These are phyloP conservation scores for Solea solea DNA, from an alignment of 2,113 vertebrate genomes.

Conservation along the genomic window DNA sequence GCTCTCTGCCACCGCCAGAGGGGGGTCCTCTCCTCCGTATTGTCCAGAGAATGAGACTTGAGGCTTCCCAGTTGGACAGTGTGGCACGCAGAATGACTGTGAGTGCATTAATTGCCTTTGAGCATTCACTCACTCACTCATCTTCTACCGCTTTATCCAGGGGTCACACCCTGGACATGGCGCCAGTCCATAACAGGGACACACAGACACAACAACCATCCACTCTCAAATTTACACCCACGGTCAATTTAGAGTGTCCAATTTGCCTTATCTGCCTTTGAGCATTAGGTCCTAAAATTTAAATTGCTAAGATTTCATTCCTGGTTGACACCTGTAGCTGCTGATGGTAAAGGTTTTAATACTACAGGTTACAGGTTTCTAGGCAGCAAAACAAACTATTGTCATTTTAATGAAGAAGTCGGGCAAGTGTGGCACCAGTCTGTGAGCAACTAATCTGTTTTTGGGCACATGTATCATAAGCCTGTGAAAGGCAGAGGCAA, in stretches of 20 bases:
- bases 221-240: too few relatives aligned
- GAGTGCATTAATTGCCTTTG: conserved; percentile 44
- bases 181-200: too few relatives aligned
- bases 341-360: neutral
- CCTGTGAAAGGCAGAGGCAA: too few relatives aligned
- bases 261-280: too few relatives aligned
- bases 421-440: too few relatives aligned
- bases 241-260: too few relatives aligned
- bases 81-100: conserved; percentile 97
- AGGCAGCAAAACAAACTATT: neutral
- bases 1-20: conserved; percentile 92
- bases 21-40: conserved; percentile 93
- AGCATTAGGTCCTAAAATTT: neutral
- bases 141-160: neutral
- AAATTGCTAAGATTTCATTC: neutral
- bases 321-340: too few relatives aligned
- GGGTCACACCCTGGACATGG: too few relatives aligned
- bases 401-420: too few relatives aligned
- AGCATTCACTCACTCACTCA: neutral
- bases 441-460: too few relatives aligned
- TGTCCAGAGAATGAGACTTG: conserved; percentile 97
- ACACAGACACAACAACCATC: too few relatives aligned
- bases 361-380: neutral
- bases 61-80: conserved; percentile 93
- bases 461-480: too few relatives aligned